Percentiles rank a stretch among this genome's conserved stretches.
Conservation (phyloP, 2,113 vertebrate species). For the Gyps fulvus region DNA sequence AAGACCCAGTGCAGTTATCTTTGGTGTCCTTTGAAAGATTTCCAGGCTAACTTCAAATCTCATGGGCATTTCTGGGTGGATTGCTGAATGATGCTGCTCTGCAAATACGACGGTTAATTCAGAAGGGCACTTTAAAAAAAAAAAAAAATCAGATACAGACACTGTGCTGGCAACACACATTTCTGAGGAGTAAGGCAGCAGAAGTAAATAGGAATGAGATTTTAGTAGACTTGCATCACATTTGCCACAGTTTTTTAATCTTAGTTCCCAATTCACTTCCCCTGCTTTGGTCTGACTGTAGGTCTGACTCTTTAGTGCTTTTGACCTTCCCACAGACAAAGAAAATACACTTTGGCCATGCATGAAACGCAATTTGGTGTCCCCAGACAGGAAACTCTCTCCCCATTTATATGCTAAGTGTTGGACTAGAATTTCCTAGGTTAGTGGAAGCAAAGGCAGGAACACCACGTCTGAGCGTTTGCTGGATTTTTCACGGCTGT, state of each 20-base stretch:
- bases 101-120: not conserved
- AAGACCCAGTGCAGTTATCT: not conserved
- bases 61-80: not conserved
- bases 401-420: not conserved
- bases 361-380: not conserved
- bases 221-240: not conserved
- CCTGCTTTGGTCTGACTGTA: not conserved
- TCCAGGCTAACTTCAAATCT: not conserved
- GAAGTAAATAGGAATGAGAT: not conserved
- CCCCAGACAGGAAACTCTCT: not conserved
- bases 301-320: not conserved
- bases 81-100: not conserved
- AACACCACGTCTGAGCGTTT: not conserved
- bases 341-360: not conserved
- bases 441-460: not conserved
- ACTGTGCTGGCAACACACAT: not conserved
- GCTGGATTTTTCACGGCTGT: not conserved
- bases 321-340: constrained; percentile 15
- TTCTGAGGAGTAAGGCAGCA: not conserved
- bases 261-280: not conserved
- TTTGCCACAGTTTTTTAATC: not conserved
- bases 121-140: not conserved
- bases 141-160: not conserved
- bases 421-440: not conserved
- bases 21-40: constrained; percentile 42